Conservation (phyloP, 2,888 invertebrate genomes). For the Tenthredo mesomela region DNA sequence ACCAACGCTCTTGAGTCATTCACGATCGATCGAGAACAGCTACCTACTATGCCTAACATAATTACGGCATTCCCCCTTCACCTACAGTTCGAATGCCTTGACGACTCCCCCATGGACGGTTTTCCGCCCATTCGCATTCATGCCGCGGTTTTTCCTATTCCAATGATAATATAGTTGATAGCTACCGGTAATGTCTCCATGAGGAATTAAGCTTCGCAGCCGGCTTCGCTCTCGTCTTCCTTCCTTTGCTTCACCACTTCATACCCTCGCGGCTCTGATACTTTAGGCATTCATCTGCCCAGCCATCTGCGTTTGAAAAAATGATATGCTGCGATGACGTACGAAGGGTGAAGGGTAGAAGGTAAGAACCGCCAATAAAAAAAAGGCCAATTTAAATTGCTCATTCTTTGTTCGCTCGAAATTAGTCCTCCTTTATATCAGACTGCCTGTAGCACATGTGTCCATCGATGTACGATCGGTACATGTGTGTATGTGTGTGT, state of each 20-base stretch:
- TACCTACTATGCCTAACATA: slow-evolving; percentile 28
- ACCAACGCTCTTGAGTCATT: slow-evolving; percentile 25
- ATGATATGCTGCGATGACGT: not conserved
- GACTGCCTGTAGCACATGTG: not conserved
- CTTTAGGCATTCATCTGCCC: not conserved
- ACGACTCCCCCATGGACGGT: slow-evolving; percentile 53
- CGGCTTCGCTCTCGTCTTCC: not conserved
- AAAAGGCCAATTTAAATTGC: not conserved
- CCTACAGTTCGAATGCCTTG: slow-evolving; percentile 38
- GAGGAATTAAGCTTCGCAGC: slow-evolving; percentile 47
- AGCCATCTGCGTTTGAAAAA: not conserved
- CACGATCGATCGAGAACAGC: not conserved
- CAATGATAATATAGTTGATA: slow-evolving; percentile 53
- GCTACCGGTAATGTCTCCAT: slow-evolving; percentile 43
- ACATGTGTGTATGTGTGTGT: not conserved
- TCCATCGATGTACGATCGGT: not conserved
- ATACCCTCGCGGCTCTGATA: not conserved
- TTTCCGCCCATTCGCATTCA: slow-evolving; percentile 52
- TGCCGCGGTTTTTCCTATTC: slow-evolving; percentile 54
- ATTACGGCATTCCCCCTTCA: slow-evolving; percentile 34
- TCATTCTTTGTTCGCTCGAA: not conserved
- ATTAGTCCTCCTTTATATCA: not conserved
- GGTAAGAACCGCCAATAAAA: not conserved
- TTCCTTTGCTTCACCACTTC: not conserved
- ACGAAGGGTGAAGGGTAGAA: not conserved